These are phyloP conservation scores for Chrysaora quinquecirrha DNA, from an alignment of 30 jellyfish, hydroid and myxozoan species.

Conservation along the genomic window DNA sequence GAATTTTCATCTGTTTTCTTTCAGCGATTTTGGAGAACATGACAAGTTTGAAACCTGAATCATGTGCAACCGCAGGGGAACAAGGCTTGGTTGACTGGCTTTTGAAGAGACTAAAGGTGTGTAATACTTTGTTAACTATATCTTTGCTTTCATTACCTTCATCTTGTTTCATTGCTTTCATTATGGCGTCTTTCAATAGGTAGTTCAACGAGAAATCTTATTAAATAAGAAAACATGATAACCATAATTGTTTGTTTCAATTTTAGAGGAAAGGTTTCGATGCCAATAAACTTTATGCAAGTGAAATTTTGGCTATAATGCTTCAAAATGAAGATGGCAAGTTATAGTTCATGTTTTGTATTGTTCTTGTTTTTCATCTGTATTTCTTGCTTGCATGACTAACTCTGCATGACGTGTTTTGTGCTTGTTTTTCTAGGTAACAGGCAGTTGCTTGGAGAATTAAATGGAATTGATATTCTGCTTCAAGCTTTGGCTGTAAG, in stretches of 20 bases:
- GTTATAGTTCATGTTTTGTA: background rate
- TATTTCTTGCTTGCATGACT: no score
- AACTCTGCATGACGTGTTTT: no score
- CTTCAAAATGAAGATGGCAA: constrained; percentile 87
- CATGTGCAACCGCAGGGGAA: constrained; percentile 86
- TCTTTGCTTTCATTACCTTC: no score
- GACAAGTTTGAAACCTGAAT: constrained; percentile 85
- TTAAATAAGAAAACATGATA: background rate
- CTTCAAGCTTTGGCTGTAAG: constrained; percentile 95
- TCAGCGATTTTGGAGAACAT: constrained; percentile 88
- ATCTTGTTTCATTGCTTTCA: no score
- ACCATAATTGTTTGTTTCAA: background rate
- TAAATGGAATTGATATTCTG: constrained; percentile 86
- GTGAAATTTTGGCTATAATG: constrained; percentile 95
- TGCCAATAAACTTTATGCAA: constrained; percentile 87
- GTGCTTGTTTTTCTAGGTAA: constrained; percentile 79
- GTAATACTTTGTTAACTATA: no score
- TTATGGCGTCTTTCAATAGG: no score
- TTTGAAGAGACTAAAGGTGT: constrained; percentile 79
- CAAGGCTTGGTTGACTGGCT: constrained; percentile 95
- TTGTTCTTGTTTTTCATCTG: no score
- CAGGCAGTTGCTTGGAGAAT: constrained; percentile 83
- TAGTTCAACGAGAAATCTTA: no score
- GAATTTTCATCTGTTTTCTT: no score
- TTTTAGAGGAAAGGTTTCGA: constrained; percentile 78